These are phyloP conservation scores for Cariama cristata DNA, from an alignment of 2,113 vertebrate species.

Conservation along the genomic window DNA sequence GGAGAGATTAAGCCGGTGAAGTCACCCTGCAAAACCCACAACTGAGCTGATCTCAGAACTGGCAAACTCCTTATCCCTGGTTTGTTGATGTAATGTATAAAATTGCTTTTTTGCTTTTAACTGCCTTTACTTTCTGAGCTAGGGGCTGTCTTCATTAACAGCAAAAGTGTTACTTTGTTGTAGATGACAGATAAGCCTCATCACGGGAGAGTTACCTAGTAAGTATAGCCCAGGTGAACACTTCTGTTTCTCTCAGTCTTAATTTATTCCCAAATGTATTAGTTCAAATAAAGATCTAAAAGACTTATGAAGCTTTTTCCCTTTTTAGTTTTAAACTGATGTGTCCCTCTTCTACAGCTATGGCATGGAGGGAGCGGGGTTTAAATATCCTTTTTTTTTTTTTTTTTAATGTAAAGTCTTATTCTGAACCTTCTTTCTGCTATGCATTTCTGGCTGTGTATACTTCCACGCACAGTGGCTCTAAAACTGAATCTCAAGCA, in stretches of 20 bases:
- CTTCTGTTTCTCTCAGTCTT: conserved; percentile 84
- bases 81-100: conserved; percentile 73
- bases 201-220: conserved; percentile 90
- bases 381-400: neutral
- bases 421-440: conserved; percentile 33
- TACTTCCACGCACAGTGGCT: neutral
- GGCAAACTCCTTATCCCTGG: conserved; percentile 57
- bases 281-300: conserved; percentile 69
- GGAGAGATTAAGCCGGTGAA: neutral
- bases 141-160: conserved; percentile 88
- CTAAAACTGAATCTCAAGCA: neutral
- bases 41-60: conserved; percentile 21
- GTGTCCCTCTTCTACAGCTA: conserved; percentile 50
- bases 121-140: conserved; percentile 82
- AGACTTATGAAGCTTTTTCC: conserved; percentile 14
- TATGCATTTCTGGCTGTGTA: conserved; percentile 19
- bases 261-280: conserved; percentile 75
- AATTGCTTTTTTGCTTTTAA: conserved; percentile 82
- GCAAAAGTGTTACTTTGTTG: conserved; percentile 95
- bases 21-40: neutral
- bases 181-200: conserved; percentile 93
- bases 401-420: neutral
- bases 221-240: conserved; percentile 91
- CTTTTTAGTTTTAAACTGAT: conserved; percentile 58
- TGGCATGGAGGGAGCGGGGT: conserved; percentile 62